A percentile compares a stretch with the other conserved stretches of the same genome.
These are phyloP conservation scores for Chesias legatella DNA, from an alignment of 2,888 invertebrate genomes.

Conservation along the genomic window DNA sequence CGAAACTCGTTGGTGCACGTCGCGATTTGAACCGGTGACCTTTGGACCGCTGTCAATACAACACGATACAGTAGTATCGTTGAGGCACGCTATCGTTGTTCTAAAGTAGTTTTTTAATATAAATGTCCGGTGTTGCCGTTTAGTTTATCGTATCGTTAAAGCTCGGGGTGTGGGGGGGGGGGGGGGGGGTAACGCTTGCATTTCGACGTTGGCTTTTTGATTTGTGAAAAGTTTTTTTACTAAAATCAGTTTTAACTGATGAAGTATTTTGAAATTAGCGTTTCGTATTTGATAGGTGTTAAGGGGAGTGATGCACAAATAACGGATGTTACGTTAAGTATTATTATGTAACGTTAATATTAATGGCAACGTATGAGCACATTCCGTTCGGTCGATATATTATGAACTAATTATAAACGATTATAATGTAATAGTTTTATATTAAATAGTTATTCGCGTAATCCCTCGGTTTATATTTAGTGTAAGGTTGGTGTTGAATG, in stretches of 20 bases:
- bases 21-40: too few species aligned
- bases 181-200: constrained; percentile 45
- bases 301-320: constrained; percentile 69
- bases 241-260: constrained; percentile 5
- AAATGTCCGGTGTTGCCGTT: constrained; percentile 16
- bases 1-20: too few species aligned
- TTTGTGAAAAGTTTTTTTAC: constrained; percentile 14
- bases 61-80: too few species aligned
- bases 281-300: constrained; percentile 50
- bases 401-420: constrained; percentile 51
- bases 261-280: constrained; percentile 18
- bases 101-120: constrained; percentile 45
- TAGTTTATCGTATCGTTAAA: constrained; percentile 19
- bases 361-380: constrained; percentile 66
- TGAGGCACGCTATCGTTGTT: constrained; percentile 55
- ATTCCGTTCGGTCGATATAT: constrained; percentile 71
- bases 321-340: constrained; percentile 53
- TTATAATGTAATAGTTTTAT: constrained; percentile 35
- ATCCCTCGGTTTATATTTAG: constrained; percentile 22
- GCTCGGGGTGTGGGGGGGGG: constrained; percentile 25
- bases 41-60: too few species aligned
- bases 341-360: constrained; percentile 53
- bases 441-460: constrained; percentile 50
- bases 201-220: constrained; percentile 32
- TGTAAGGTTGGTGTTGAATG: constrained; percentile 38